Evolutionary conservation across 2,113 vertebrate genomes (phyloP).

Genomic region (Stigmatopora argus): DNA sequence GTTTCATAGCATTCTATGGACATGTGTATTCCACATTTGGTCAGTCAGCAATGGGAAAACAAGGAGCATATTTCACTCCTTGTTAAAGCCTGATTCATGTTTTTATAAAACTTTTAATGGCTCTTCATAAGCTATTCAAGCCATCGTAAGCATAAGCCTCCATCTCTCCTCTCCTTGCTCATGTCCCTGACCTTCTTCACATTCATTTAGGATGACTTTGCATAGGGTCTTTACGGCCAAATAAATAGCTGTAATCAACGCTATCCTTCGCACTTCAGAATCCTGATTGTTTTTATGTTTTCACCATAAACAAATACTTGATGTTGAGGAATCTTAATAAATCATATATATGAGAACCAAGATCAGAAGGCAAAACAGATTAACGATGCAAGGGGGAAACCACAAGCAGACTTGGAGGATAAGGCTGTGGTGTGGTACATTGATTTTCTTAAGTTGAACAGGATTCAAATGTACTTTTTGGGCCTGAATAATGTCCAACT

Average conservation of each 20-base stretch:
- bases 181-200: slow-evolving; percentile 70
- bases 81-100: slow-evolving; percentile 74
- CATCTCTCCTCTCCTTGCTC: slow-evolving; percentile 47
- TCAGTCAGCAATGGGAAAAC: slow-evolving; percentile 55
- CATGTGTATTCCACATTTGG: slow-evolving; percentile 67
- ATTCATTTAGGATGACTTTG: slow-evolving; percentile 62
- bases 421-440: not conserved
- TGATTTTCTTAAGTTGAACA: too few relatives aligned
- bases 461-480: too few relatives aligned
- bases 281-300: slow-evolving; percentile 74
- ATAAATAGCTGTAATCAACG: slow-evolving; percentile 67
- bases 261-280: slow-evolving; percentile 70
- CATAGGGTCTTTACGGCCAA: slow-evolving; percentile 67
- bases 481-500: too few relatives aligned
- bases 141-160: slow-evolving; percentile 67
- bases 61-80: slow-evolving; percentile 76
- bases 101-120: slow-evolving; percentile 84
- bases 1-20: slow-evolving; percentile 76
- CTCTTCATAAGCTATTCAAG: slow-evolving; percentile 77
- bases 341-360: slow-evolving; percentile 59
- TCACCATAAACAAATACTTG: slow-evolving; percentile 74
- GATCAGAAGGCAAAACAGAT: slow-evolving; percentile 56
- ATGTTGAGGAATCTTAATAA: slow-evolving; percentile 69
- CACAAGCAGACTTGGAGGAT: slow-evolving; percentile 1
- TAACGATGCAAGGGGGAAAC: slow-evolving; percentile 51